Evolutionary conservation across 2,113 vertebrate species (phyloP), one percentile per base, ranked within the genome.

Genomic region (Nyctereutes procyonoides): DNA sequence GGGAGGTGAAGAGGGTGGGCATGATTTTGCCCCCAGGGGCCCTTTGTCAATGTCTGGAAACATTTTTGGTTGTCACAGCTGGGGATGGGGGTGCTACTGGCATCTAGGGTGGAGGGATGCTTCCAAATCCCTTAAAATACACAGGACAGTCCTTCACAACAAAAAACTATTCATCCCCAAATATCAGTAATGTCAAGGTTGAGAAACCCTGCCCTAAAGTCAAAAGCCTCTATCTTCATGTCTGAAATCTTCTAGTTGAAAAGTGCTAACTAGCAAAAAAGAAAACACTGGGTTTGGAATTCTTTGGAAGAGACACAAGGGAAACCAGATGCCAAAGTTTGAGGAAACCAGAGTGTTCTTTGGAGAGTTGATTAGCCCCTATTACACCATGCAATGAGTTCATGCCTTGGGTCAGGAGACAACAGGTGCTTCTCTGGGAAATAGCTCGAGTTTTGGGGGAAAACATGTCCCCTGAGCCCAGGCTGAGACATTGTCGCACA

Each of bases 201-300:
- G 67, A 80, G 56, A 83, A 93, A 30, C 51, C 19, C 26, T 62
- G 76, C 51, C 43, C 53, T 15, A 0, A 55, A 60, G 24, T 53
- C n/a, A 35, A 62, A 71, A 48, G 53, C 24, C 24, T 85, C 30
- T 30, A 2, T 48, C 48, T n/a, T 22, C 14, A 15, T 4, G 5
- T 48, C 85, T 51, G 63, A 55, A 30, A 55, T 53, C 74, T 88
- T 55, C 24, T 8, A 1, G 8, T 1, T 60, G 91, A 30, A 62
- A 88, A 85, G 53, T 56, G 79, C 84, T 69, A 67, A 93, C 63
- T 8, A 58, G 56, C 22, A 13, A 30, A 38, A 76, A 67, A 96
- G 62, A 74, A 43, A 67, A 84, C 17, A 2, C 26, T 20, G 65
- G 73, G 16, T 87, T 74, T 58, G 56, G 14, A 35, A 76, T 82